A percentile compares a stretch with the other conserved stretches of the same genome.
Conservation (phyloP, 2,797 vertebrate genomes). For the Amniataba percoides region DNA sequence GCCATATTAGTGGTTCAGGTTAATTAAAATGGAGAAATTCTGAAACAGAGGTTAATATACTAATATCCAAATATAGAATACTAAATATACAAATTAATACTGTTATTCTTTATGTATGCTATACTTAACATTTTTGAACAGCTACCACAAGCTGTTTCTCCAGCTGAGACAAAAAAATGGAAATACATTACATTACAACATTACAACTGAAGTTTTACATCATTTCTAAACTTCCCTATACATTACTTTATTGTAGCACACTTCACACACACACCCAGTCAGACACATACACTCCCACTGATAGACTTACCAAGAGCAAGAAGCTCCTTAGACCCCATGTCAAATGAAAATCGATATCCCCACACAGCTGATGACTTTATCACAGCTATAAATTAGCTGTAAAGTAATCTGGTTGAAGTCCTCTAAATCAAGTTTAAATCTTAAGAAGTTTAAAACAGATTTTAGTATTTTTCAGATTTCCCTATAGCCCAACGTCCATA, state of each 20-base stretch:
- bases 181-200: too few relatives aligned
- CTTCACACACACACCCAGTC: constrained; percentile 14
- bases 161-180: constrained; percentile 14
- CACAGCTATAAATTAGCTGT: neutral
- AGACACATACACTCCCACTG: constrained; percentile 12
- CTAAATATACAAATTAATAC: too few relatives aligned
- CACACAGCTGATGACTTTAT: constrained; percentile 13
- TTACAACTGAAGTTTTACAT: neutral
- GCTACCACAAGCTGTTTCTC: neutral
- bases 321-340: constrained; percentile 66
- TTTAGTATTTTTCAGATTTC: neutral
- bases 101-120: too few relatives aligned
- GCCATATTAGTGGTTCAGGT: neutral
- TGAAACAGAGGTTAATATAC: neutral
- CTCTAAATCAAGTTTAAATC: constrained; percentile 2
- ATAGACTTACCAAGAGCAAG: constrained; percentile 74
- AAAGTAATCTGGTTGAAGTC: constrained; percentile 2
- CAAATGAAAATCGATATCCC: constrained; percentile 1
- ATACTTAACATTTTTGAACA: neutral
- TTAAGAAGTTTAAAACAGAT: neutral
- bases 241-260: neutral
- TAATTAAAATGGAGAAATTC: neutral
- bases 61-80: too few relatives aligned
- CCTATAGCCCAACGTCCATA: neutral
- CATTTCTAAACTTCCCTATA: neutral